Base-by-base conservation (phyloP, 2,113 vertebrate genomes). In the Amia ocellicauda region DNA sequence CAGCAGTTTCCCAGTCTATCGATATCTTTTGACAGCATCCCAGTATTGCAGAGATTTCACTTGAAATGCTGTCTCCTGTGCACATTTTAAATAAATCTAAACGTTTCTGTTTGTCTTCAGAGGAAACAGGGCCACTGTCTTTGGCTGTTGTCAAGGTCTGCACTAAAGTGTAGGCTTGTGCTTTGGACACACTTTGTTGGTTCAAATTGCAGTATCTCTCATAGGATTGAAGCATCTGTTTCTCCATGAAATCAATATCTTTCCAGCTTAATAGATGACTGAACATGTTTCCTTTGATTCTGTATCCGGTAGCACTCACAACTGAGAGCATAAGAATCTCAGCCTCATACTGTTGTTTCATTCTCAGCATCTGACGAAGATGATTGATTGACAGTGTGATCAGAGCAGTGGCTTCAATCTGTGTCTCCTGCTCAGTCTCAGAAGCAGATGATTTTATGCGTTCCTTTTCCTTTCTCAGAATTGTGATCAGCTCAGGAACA, bases 121-220 rank as follows among this genome's bases (percentile, higher is more conserved):
- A 13, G 56, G 79, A 69, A 45, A 78, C 0, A 17, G 17, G 27
- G 28, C 24, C 63, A 0, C 26, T 0, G 17, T 69, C 1, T 0
- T 0, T 22, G 3, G 73, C 80, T 11, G 69, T 36, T 14, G 69
- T 85, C 2, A 89, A 67, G 20, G 73, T 72, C 0, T 0, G 70
- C 68, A 85, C 59, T 17, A 86, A 9, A 11, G 86, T 62, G 54
- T 71, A 86, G 42, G 80, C 85, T 51, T 85, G 69, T 17, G 80
- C 84, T 58, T 69, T 78, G 31, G 27, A 55, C 0, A 0, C 24
- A n/a, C 61, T 69, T 24, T 72, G 70, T 10, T 60, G 70, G 69
- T 74, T 82, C 60, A 86, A 76, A 0, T 9, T 50, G 52, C 73
- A n/a, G 1, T 86, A 84, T 26, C 75, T 67, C 1, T 57, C 8